These are phyloP conservation scores for Sericinus montela DNA, from an alignment of 2,888 invertebrate species.

Conservation along the genomic window DNA sequence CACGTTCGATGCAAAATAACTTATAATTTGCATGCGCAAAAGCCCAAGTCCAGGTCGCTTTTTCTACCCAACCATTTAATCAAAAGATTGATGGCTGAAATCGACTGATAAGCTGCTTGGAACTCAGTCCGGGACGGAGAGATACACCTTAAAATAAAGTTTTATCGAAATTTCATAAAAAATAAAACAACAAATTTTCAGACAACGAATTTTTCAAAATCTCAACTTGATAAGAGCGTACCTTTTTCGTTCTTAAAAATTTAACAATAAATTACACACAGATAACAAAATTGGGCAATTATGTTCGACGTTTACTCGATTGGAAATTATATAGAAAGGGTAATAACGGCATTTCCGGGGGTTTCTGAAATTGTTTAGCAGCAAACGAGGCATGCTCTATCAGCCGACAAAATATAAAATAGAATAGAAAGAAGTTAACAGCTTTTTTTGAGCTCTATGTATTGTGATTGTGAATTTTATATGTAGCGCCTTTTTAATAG, in stretches of 20 bases:
- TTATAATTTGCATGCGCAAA: constrained; percentile 13
- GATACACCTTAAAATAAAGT: constrained; percentile 9
- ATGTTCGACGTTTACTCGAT: neutral
- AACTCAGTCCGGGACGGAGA: constrained; percentile 4
- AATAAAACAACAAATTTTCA: constrained; percentile 1
- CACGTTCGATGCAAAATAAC: constrained; percentile 6
- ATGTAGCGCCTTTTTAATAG: too few species aligned
- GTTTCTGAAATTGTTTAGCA: too few species aligned
- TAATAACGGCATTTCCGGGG: too few species aligned
- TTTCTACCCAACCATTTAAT: constrained; percentile 15
- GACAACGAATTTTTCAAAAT: neutral
- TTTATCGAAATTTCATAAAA: constrained; percentile 3
- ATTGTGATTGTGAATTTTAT: too few species aligned
- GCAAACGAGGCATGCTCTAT: too few species aligned
- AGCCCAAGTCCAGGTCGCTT: constrained; percentile 8
- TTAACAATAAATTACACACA: constrained; percentile 3
- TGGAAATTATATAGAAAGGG: too few species aligned
- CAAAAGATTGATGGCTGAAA: constrained; percentile 14
- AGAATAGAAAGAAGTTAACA: too few species aligned
- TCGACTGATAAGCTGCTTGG: constrained; percentile 9
- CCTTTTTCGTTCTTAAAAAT: neutral
- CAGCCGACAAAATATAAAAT: too few species aligned
- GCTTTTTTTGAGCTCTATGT: neutral
- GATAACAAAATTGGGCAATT: constrained; percentile 8
- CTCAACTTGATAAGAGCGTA: neutral